Conservation (phyloP, 1,140 invertebrate species). For the Pseudomyrmex sp. region DNA sequence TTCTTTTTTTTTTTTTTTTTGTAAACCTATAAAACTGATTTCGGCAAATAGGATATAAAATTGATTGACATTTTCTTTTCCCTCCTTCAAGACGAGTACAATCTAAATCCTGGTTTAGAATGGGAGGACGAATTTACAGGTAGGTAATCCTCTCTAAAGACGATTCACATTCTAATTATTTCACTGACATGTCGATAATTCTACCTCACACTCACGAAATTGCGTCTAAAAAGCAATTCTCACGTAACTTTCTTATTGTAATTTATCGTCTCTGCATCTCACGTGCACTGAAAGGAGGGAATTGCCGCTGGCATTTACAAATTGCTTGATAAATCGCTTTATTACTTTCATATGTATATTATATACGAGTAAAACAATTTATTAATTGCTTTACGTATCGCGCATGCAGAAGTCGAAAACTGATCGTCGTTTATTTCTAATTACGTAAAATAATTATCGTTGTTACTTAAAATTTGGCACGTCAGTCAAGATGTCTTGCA, state of each 20-base stretch:
- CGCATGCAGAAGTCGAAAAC: constrained; percentile 63
- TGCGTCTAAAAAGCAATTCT: constrained; percentile 61
- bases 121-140: constrained; percentile 99
- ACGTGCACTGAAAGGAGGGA: constrained; percentile 64
- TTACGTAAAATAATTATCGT: background rate
- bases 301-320: constrained; percentile 55
- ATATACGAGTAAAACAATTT: constrained; percentile 4
- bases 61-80: constrained; percentile 91
- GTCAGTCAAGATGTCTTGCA: constrained; percentile 14
- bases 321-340: constrained; percentile 64
- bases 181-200: constrained; percentile 48
- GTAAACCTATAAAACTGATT: constrained; percentile 68
- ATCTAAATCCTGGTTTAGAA: constrained; percentile 99
- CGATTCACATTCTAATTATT: constrained; percentile 71
- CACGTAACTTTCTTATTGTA: constrained; percentile 57
- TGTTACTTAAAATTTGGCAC: constrained; percentile 14
- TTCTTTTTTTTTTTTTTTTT: constrained; percentile 38
- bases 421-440: constrained; percentile 2
- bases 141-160: constrained; percentile 90
- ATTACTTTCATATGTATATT: constrained; percentile 38
- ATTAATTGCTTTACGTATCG: constrained; percentile 50
- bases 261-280: constrained; percentile 55
- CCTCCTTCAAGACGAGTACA: constrained; percentile 97
- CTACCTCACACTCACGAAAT: constrained; percentile 37
- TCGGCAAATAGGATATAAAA: constrained; percentile 79